Conservation (phyloP, 1,140 invertebrate genomes). For the Propsilocerus akamusi region DNA sequence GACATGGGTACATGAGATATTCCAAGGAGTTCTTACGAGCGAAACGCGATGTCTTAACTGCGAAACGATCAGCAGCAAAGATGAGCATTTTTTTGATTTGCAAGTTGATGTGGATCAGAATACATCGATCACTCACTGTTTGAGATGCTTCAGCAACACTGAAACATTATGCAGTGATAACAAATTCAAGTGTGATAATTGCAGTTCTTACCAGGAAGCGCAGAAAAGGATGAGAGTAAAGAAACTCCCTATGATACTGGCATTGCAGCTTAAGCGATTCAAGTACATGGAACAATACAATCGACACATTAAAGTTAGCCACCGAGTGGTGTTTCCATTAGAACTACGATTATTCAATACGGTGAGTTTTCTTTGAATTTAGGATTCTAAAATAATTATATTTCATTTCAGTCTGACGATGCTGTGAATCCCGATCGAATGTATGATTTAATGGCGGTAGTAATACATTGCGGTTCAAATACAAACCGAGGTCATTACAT, state of each 20-base stretch:
- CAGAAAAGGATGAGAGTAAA: constrained; percentile 95
- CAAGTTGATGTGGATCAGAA: constrained; percentile 99
- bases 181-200: constrained; percentile 99
- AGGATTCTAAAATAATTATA: constrained; percentile 4
- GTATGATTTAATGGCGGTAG: constrained; percentile 96
- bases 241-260: constrained; percentile 93
- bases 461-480: constrained; percentile 97
- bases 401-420: constrained; percentile 72
- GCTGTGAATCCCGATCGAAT: constrained; percentile 92
- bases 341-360: constrained; percentile 96
- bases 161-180: constrained; percentile 98
- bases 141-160: constrained; percentile 93
- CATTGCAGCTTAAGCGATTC: constrained; percentile 94
- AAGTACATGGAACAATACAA: constrained; percentile 99
- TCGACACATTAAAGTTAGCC: constrained; percentile 96
- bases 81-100: constrained; percentile 98
- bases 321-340: constrained; percentile 95
- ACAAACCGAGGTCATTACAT: constrained; percentile 99
- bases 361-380: constrained; percentile 33
- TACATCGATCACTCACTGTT: constrained; percentile 95
- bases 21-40: constrained; percentile 88
- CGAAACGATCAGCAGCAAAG: constrained; percentile 98
- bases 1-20: constrained; percentile 99
- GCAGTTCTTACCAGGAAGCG: constrained; percentile 97
- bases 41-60: constrained; percentile 98